These are phyloP conservation scores for Potamarius usumacintae DNA, from an alignment of 2,113 vertebrate genomes.

Conservation along the genomic window DNA sequence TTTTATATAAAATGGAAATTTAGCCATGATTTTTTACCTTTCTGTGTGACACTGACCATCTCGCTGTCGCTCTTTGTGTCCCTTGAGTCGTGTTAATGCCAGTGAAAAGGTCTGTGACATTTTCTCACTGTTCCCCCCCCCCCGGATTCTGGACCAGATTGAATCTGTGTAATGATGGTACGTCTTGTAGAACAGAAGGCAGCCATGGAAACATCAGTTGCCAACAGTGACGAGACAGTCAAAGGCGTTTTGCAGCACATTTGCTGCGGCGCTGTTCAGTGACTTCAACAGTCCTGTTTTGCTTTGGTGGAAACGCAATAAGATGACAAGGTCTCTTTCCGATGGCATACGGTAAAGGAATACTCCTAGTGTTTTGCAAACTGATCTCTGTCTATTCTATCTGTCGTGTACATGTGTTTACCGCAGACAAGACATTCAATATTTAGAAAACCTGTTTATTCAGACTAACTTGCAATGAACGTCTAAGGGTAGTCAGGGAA, in stretches of 20 bases:
- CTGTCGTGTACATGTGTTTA: background rate
- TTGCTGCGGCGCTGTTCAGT: background rate
- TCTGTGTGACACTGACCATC: conserved; percentile 18
- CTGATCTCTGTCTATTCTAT: background rate
- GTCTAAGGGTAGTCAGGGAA: background rate
- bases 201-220: conserved; percentile 36
- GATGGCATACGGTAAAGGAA: background rate
- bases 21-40: conserved; percentile 44
- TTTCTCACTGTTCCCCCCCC: background rate
- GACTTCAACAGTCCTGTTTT: background rate
- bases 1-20: conserved; percentile 41
- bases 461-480: background rate
- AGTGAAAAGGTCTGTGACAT: conserved; percentile 31
- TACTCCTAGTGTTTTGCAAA: background rate
- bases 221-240: conserved; percentile 39
- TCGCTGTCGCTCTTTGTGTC: conserved; percentile 11
- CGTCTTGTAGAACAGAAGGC: conserved; percentile 28
- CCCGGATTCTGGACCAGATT: background rate
- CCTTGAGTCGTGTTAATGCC: conserved; percentile 10
- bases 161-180: conserved; percentile 33
- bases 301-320: background rate
- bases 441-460: background rate
- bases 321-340: background rate
- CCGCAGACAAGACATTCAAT: background rate
- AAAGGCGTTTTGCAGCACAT: conserved; percentile 29